These are phyloP conservation scores for Temnothorax curvispinosus DNA, from an alignment of 1,140 invertebrate species.

Conservation along the genomic window DNA sequence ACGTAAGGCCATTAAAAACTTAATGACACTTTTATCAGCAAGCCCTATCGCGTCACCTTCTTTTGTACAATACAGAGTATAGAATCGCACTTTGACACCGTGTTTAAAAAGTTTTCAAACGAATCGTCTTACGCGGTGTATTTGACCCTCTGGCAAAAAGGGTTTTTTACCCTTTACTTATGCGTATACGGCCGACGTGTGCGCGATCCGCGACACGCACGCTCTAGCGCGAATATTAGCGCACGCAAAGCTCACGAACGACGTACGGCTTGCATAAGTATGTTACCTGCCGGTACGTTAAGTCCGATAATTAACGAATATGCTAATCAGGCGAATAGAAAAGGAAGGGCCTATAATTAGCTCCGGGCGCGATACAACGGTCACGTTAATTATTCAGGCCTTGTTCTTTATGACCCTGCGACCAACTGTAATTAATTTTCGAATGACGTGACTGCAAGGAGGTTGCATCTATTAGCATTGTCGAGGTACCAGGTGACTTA, in stretches of 20 bases:
- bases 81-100: conserved; percentile 22
- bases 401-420: conserved; percentile 77
- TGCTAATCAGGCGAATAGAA: conserved; percentile 78
- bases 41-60: conserved; percentile 25
- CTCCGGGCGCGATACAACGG: conserved; percentile 72
- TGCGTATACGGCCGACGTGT: conserved; percentile 3
- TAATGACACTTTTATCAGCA: conserved; percentile 55
- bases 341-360: conserved; percentile 80
- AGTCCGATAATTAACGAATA: conserved; percentile 79
- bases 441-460: conserved; percentile 80
- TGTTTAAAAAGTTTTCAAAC: conserved; percentile 36
- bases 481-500: conserved; percentile 70
- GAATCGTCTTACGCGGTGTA: conserved; percentile 43
- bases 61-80: conserved; percentile 2
- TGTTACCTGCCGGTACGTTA: conserved; percentile 52
- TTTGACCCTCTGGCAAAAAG: conserved; percentile 23
- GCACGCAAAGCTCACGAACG: conserved; percentile 67
- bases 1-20: conserved; percentile 57
- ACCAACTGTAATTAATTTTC: conserved; percentile 80
- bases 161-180: conserved; percentile 49
- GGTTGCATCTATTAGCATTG: conserved; percentile 78
- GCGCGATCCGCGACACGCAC: conserved; percentile 67
- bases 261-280: conserved; percentile 49
- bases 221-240: conserved; percentile 66
- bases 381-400: conserved; percentile 81